phyloP scores from a whole-genome alignment of 1,140 invertebrate species.

The Pseudomyrmex dendroicus region DNA sequence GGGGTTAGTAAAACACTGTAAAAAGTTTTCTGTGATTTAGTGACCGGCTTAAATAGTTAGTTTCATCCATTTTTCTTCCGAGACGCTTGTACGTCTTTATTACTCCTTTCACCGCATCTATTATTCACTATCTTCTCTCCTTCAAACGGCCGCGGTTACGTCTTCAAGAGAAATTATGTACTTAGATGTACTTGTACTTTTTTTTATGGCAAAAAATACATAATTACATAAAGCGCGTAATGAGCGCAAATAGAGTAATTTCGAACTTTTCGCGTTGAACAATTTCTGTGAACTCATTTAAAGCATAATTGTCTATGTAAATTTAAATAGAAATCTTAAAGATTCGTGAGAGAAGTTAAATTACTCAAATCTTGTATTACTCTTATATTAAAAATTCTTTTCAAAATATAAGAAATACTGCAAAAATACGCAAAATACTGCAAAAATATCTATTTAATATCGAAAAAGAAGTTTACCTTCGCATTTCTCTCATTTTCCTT shows the following conservation, averaged over 20 bases:
- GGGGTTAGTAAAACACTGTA: background rate
- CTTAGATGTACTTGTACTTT: conserved; percentile 14
- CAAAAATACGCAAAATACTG: background rate
- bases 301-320: background rate
- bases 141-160: background rate
- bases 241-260: background rate
- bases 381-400: too few relatives aligned
- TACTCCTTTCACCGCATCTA: conserved; percentile 32
- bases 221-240: conserved; percentile 4
- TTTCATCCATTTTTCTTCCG: background rate
- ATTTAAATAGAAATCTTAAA: background rate
- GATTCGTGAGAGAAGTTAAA: background rate
- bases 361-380: too few relatives aligned
- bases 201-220: background rate
- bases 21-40: background rate
- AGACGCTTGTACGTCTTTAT: conserved; percentile 39
- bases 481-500: background rate
- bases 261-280: background rate
- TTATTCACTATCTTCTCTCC: conserved; percentile 18
- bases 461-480: background rate
- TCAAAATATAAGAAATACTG: too few relatives aligned
- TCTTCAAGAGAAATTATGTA: background rate
- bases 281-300: background rate
- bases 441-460: background rate
- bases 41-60: conserved; percentile 15